These are phyloP conservation scores for Ascidia mentula DNA, from an alignment of 23 tunicate species.

Conservation along the genomic window DNA sequence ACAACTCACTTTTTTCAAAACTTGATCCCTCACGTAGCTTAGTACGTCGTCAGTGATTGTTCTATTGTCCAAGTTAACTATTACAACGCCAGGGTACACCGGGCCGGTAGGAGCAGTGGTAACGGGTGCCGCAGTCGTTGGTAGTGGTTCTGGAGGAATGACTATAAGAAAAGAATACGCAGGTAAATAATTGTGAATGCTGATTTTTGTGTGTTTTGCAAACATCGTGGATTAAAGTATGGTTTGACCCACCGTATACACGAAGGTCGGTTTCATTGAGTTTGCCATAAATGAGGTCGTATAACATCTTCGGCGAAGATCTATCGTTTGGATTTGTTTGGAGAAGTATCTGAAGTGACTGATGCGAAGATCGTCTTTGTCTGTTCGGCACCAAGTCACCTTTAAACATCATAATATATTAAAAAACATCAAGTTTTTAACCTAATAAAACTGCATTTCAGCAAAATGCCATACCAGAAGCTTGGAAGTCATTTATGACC, in stretches of 20 bases:
- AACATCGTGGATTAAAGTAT: too few species aligned
- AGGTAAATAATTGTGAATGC: too few species aligned
- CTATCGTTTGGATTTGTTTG: background rate
- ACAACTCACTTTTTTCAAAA: constrained; percentile 21
- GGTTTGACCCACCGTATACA: background rate
- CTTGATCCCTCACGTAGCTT: background rate
- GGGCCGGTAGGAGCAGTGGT: background rate
- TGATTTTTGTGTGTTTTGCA: background rate
- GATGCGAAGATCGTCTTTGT: background rate
- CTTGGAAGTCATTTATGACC: too few species aligned
- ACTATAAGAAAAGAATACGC: background rate
- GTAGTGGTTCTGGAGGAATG: background rate
- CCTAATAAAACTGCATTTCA: too few species aligned
- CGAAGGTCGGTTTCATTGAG: background rate
- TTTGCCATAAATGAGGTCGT: background rate
- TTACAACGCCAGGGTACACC: constrained; percentile 4
- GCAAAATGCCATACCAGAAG: too few species aligned
- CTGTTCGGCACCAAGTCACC: too few species aligned
- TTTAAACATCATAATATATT: too few species aligned
- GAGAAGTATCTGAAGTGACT: background rate
- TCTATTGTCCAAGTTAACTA: constrained; percentile 16
- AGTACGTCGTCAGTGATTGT: background rate
- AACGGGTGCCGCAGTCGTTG: background rate
- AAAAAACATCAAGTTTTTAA: too few species aligned
- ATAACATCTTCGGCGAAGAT: background rate